These are phyloP conservation scores for Tokudaia muenninki DNA, from an alignment of 2,797 vertebrate genomes.

Conservation along the genomic window DNA sequence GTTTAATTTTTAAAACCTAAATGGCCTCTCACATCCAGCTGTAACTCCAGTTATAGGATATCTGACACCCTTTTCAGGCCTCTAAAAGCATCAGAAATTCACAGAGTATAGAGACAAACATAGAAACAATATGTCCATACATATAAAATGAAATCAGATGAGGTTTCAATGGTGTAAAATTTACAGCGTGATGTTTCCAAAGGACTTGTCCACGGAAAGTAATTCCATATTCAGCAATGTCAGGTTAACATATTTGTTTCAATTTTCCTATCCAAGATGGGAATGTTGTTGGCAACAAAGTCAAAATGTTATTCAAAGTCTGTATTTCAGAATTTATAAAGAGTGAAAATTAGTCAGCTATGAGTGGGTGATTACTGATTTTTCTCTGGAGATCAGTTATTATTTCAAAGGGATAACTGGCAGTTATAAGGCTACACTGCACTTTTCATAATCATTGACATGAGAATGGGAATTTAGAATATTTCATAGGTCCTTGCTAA, in stretches of 20 bases:
- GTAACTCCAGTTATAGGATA: neutral
- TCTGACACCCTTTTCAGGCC: neutral
- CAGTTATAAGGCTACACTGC: neutral
- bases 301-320: neutral
- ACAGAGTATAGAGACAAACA: neutral
- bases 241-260: constrained; percentile 17
- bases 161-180: constrained; percentile 35
- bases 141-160: neutral
- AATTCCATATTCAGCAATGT: neutral
- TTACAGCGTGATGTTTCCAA: neutral
- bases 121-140: neutral
- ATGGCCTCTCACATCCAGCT: neutral
- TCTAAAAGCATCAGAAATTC: neutral
- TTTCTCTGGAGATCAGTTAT: neutral
- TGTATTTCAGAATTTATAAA: constrained; percentile 28
- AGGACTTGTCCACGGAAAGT: constrained; percentile 2
- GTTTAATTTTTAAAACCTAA: too few species aligned
- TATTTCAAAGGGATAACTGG: neutral
- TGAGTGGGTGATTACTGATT: neutral
- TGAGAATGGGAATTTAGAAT: neutral
- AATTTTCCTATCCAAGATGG: neutral
- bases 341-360: neutral
- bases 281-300: neutral
- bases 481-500: neutral
- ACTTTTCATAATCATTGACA: neutral